phyloP scores from a whole-genome alignment of 2,113 vertebrate species.

The Myodes glareolus region DNA sequence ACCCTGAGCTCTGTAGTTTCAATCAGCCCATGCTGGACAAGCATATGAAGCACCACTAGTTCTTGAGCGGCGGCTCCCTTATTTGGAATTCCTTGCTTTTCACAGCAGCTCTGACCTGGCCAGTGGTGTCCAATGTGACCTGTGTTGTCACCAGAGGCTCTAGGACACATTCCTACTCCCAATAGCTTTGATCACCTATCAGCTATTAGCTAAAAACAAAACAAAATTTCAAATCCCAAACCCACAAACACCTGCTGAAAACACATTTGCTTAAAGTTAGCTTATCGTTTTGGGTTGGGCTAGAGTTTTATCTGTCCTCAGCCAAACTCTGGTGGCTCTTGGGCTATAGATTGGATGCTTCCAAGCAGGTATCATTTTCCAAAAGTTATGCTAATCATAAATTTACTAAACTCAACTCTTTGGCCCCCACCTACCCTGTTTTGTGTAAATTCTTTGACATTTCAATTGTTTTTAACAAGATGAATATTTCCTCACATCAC shows the following conservation, averaged over 20 bases:
- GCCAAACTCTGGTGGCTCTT: background rate
- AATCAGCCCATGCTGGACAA: background rate
- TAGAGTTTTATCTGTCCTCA: background rate
- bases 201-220: background rate
- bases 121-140: background rate
- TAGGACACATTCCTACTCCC: accelerated
- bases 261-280: background rate
- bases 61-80: background rate
- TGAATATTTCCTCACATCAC: background rate
- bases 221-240: background rate
- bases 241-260: background rate
- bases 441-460: background rate
- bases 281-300: background rate
- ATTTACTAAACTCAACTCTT: background rate
- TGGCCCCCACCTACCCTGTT: background rate
- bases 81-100: background rate
- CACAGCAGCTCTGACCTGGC: background rate
- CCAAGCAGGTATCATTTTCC: background rate
- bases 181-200: background rate
- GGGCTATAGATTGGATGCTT: background rate
- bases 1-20: background rate
- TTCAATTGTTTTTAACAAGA: background rate
- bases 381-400: background rate
- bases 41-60: too few species aligned
- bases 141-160: background rate